Evolutionary conservation across 2,888 invertebrate species (phyloP).

Genomic region (Nomada fabriciana): DNA sequence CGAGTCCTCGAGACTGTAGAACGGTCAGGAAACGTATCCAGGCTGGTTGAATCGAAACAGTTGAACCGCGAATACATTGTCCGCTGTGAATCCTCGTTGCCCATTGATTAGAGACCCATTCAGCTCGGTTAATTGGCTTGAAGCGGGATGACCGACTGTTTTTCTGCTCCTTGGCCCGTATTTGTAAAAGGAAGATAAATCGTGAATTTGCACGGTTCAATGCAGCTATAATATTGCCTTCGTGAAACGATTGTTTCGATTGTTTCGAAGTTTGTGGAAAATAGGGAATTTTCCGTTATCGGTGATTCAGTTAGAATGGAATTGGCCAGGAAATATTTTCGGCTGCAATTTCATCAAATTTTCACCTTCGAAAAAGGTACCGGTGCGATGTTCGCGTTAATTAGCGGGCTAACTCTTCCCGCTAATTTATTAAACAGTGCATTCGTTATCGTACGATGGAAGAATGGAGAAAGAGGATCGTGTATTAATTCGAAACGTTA

Average conservation of each 20-base stretch:
- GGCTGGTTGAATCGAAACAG: slow-evolving; percentile 60
- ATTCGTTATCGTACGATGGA: background rate
- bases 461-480: too few species aligned
- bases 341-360: slow-evolving; percentile 10
- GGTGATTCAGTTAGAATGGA: background rate
- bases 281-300: too few species aligned
- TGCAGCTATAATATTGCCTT: background rate
- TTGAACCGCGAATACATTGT: slow-evolving; percentile 44
- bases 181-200: too few species aligned
- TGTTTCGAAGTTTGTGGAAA: background rate
- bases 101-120: slow-evolving; percentile 39
- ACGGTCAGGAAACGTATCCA: slow-evolving; percentile 65
- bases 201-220: too few species aligned
- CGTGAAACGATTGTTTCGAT: background rate
- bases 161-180: background rate
- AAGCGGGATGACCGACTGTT: background rate
- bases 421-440: background rate
- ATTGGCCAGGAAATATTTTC: background rate
- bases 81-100: slow-evolving; percentile 23
- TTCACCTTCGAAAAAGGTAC: background rate
- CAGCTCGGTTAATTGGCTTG: slow-evolving; percentile 22
- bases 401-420: background rate
- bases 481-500: background rate
- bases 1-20: slow-evolving; percentile 35
- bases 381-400: background rate